Conservation (phyloP, 2,113 vertebrate species). For the Syngnathus floridae region DNA sequence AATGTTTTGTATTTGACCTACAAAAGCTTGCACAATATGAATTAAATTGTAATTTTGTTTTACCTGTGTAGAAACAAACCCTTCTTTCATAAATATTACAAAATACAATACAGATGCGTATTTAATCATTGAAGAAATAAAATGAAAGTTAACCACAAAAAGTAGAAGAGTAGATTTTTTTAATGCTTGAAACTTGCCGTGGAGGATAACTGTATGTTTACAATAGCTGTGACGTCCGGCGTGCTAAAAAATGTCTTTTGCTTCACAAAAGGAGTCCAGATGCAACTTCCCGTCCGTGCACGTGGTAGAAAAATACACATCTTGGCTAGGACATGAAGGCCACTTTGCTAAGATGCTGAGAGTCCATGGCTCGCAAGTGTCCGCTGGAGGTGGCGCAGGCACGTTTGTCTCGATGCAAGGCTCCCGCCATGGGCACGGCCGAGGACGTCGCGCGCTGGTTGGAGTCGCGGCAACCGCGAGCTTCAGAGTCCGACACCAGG, state of each 20-base stretch:
- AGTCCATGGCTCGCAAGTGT: slow-evolving; percentile 41
- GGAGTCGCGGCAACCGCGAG: slow-evolving; percentile 56
- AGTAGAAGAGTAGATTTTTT: neutral
- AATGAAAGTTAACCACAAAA: neutral
- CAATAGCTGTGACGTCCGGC: neutral
- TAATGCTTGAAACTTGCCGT: neutral
- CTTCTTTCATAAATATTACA: too few species aligned
- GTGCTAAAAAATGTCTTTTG: neutral
- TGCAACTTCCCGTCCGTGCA: neutral
- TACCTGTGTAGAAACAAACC: too few species aligned
- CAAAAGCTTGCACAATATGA: too few species aligned
- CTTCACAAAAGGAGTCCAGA: neutral
- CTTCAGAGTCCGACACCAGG: slow-evolving; percentile 71
- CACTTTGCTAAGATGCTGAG: slow-evolving; percentile 64
- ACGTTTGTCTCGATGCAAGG: slow-evolving; percentile 38
- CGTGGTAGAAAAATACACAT: neutral
- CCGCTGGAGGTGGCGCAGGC: slow-evolving; percentile 68
- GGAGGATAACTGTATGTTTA: neutral
- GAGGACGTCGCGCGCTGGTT: neutral
- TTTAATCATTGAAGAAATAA: neutral
- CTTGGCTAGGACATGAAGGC: slow-evolving; percentile 65
- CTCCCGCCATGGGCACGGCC: neutral
- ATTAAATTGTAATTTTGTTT: too few species aligned
- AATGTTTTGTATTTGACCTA: too few species aligned
- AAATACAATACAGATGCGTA: neutral